Evolutionary conservation across 2,113 vertebrate genomes (phyloP), one percentile per base, ranked within the genome.

Genomic region (Cariama cristata): DNA sequence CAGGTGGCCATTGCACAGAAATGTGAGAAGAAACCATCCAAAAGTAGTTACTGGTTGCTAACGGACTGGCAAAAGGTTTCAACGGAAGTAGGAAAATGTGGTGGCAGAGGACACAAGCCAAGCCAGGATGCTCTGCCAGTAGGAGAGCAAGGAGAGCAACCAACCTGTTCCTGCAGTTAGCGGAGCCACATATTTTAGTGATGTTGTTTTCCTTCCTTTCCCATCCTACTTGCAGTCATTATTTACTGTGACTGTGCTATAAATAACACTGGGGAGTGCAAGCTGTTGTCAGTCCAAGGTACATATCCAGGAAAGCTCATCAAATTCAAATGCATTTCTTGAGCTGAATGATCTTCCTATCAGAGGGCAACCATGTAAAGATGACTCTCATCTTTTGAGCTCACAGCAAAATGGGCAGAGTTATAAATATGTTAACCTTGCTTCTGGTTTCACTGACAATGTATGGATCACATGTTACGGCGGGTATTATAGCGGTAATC

Each of bases 241-340:
- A 26, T 95, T 94, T 96, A 96, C 89, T 91, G 96, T 71, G 79
- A 5, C 86, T 92, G 42, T 42, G 63, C 93, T 96, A 96, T 93
- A 96, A 95, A 97, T 96, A 92, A 80, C 1, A 0, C n/a, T 0
- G 5, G 33, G 68, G 63, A 93, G 27, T 12, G 66, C 83, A 90
- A 95, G 86, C 94, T 94, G 91, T 47, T 84, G 93, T 84, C 84
- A 64, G 80, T 93, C 63, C 86, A 93, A 91, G 52, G 47, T 91
- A 79, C 60, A 59, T 71, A 91, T 79, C 63, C 68, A 96, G 84
- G 80, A 94, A 94, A 92, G 24, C 93, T 96, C 88, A 92, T 63
- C 60, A 77, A 91, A 94, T 93, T 91, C 76, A 67, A 56, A 62
- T 33, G 38, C 0, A 0, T 67, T 89, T 60, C 89, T 93, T 35